Evolutionary conservation across 1,140 invertebrate species (phyloP).

Genomic region (Mamestra configurata): DNA sequence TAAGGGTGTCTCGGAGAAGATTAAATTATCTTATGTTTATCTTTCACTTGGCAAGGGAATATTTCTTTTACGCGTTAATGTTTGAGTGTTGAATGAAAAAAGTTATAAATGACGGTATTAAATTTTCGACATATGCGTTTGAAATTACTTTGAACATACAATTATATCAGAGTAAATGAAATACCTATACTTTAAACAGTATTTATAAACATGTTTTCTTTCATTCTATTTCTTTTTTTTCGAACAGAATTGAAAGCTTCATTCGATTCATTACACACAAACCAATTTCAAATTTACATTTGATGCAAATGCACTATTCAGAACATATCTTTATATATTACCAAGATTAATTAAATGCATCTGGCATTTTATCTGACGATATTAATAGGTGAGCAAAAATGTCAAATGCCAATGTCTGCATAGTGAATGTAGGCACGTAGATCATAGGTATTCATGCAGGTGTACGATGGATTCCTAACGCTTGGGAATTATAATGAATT

Average conservation of each 20-base stretch:
- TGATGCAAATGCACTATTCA: background rate
- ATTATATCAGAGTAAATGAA: too few relatives aligned
- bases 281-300: background rate
- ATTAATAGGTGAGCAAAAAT: slow-evolving; percentile 30
- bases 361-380: slow-evolving; percentile 13
- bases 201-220: too few relatives aligned
- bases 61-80: background rate
- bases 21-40: slow-evolving; percentile 1
- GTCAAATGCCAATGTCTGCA: slow-evolving; percentile 23
- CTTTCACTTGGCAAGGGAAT: background rate
- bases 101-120: background rate
- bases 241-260: background rate
- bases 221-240: too few relatives aligned
- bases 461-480: background rate
- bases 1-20: slow-evolving; percentile 28
- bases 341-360: slow-evolving; percentile 11
- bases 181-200: too few relatives aligned
- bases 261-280: background rate
- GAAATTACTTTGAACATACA: too few relatives aligned
- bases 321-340: slow-evolving; percentile 12
- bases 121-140: too few relatives aligned
- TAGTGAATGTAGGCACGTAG: background rate
- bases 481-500: background rate
- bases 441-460: background rate
- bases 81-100: too few relatives aligned